Evolutionary conservation across 2,888 invertebrate species (phyloP), one percentile per base, ranked within the genome.

Genomic region (Melolontha melolontha): DNA sequence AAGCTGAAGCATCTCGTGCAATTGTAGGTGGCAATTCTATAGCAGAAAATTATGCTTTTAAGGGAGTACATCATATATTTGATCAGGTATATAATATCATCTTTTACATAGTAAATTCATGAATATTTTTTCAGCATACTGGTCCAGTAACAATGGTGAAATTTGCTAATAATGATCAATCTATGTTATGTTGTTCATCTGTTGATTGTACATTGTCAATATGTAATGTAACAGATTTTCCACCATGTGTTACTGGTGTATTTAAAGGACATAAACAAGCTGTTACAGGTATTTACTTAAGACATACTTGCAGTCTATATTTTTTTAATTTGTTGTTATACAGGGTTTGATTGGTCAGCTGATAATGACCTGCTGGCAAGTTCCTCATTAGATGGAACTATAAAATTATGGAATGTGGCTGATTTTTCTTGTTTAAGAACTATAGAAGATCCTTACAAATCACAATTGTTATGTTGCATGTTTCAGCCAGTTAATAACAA

Each of bases 401-500:
- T 93, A 59, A 86, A 91, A 75, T 85, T 95, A 69, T 95, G 94
- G 95, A 75, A 74, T 63, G 74, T 78, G 5, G 65, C 72, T 22
- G 88, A 89, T 78, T 86, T 88, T 71, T 80, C 80, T 10, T 91
- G 91, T 70, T 83, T 93, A 72, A 84, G 93, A 40, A 84, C 86
- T 6, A 89, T 91, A 67, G 82, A 81, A 55, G 92, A 92, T 81
- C 90, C 88, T 73, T 84, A 88, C 57, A 84, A 81, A 54, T 86
- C 89, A 64, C 88, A 90, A 78, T 83, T 92, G 68, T 83, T 91
- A 0, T 90, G 90, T 78, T 93, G 94, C 81, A 86, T 89, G 57
- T 95, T 95, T 83, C 92, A 93, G 79, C 94, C 94, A 0, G 88
- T 91, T 51, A 95, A 95, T 79, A 94, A 94, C 79, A 95, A 95